These are phyloP conservation scores for Drosophila paulistorum DNA, from an alignment of 1,140 invertebrate species.

Conservation along the genomic window DNA sequence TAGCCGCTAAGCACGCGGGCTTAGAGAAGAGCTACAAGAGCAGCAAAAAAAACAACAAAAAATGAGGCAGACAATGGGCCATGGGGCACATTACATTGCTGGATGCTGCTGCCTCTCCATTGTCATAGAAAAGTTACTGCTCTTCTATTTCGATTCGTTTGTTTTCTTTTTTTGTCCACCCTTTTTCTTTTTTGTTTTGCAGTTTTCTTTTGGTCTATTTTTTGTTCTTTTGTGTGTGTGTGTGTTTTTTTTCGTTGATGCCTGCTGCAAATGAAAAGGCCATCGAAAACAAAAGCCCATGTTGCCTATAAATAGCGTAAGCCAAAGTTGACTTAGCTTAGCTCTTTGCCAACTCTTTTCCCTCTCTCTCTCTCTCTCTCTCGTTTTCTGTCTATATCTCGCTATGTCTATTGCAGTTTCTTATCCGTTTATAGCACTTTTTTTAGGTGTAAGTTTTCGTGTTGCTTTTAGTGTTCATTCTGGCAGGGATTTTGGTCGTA, in stretches of 20 bases:
- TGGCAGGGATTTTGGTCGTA: constrained; percentile 35
- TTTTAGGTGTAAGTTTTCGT: constrained; percentile 42
- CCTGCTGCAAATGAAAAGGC: constrained; percentile 76
- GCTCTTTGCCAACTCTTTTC: constrained; percentile 57
- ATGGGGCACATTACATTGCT: neutral
- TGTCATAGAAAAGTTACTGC: constrained; percentile 62
- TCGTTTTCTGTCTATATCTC: neutral
- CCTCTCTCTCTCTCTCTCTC: neutral
- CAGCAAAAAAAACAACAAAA: neutral
- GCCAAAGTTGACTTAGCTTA: constrained; percentile 67
- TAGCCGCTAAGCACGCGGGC: constrained; percentile 57
- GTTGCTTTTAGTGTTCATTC: constrained; percentile 17
- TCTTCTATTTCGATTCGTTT: constrained; percentile 23
- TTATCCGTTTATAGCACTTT: constrained; percentile 48
- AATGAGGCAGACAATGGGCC: constrained; percentile 38
- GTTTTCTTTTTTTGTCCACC: constrained; percentile 19
- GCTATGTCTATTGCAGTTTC: constrained; percentile 31
- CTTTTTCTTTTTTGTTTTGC: constrained; percentile 25
- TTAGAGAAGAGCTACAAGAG: constrained; percentile 22
- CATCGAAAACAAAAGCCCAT: constrained; percentile 79
- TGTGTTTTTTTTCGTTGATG: constrained; percentile 39
- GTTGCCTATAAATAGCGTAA: constrained; percentile 77
- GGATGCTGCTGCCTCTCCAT: constrained; percentile 29
- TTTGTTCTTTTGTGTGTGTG: constrained; percentile 39
- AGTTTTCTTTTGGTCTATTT: constrained; percentile 33